Conservation (phyloP, 2,888 invertebrate genomes). For the Polietes domitor region DNA sequence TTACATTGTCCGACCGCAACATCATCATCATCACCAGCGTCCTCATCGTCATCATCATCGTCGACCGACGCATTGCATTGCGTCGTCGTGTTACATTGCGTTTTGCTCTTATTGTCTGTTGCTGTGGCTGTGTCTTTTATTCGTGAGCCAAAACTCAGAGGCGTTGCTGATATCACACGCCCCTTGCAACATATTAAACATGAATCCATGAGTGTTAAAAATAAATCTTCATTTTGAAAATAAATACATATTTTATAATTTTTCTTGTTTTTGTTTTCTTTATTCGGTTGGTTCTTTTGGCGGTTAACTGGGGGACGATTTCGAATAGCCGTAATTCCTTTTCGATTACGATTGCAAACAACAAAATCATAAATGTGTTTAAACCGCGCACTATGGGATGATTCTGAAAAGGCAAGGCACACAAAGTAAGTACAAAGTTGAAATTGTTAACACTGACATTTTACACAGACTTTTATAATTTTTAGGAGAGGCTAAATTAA, state of each 20-base stretch:
- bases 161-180: constrained; percentile 69
- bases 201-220: constrained; percentile 46
- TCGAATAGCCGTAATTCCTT: constrained; percentile 19
- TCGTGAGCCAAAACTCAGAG: constrained; percentile 49
- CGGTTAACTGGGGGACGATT: constrained; percentile 3
- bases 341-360: constrained; percentile 32
- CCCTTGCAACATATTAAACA: constrained; percentile 66
- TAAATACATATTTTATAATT: constrained; percentile 61
- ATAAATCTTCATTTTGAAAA: constrained; percentile 47
- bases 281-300: neutral
- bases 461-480: too few species aligned
- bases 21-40: neutral
- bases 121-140: constrained; percentile 11
- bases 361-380: neutral
- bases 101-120: neutral
- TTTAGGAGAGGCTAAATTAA: too few species aligned
- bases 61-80: neutral
- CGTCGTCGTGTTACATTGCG: constrained; percentile 42
- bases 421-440: too few species aligned
- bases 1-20: neutral
- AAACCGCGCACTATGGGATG: neutral
- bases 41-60: neutral
- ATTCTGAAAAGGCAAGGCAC: neutral
- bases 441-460: too few species aligned
- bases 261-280: neutral